Percentiles rank a stretch among this genome's conserved stretches.
phyloP scores from a whole-genome alignment of 2,113 vertebrate species.

The Ibidorhyncha struthersii region DNA sequence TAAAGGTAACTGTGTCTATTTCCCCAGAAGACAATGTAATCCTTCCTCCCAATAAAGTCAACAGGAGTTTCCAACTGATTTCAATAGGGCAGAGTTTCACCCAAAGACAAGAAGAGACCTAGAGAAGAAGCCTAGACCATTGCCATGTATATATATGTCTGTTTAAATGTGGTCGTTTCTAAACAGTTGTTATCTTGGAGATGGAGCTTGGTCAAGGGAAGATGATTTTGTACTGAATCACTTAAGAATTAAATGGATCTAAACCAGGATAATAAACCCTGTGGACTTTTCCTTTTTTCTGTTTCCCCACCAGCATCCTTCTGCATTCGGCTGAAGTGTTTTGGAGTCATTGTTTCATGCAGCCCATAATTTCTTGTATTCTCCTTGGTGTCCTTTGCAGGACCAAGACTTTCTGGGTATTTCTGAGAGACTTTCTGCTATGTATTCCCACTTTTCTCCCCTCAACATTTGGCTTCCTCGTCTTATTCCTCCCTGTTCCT shows the following conservation, averaged over 20 bases:
- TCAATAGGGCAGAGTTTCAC: neutral
- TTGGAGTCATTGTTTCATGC: neutral
- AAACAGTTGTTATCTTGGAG: neutral
- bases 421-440: neutral
- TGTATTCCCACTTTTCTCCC: neutral
- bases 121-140: neutral
- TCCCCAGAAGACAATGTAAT: neutral
- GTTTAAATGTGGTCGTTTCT: neutral
- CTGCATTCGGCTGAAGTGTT: neutral
- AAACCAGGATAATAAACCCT: neutral
- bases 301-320: neutral
- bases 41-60: neutral
- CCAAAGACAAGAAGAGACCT: neutral
- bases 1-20: slow-evolving; percentile 1
- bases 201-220: neutral
- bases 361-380: neutral
- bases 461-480: neutral
- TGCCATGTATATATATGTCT: neutral
- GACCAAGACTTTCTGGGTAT: neutral
- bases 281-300: neutral
- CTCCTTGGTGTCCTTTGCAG: neutral
- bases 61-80: neutral
- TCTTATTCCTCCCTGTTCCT: neutral
- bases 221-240: neutral
- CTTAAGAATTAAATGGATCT: neutral